These are phyloP conservation scores for Myotis yumanensis DNA, from an alignment of 2,113 vertebrate genomes.

Conservation along the genomic window DNA sequence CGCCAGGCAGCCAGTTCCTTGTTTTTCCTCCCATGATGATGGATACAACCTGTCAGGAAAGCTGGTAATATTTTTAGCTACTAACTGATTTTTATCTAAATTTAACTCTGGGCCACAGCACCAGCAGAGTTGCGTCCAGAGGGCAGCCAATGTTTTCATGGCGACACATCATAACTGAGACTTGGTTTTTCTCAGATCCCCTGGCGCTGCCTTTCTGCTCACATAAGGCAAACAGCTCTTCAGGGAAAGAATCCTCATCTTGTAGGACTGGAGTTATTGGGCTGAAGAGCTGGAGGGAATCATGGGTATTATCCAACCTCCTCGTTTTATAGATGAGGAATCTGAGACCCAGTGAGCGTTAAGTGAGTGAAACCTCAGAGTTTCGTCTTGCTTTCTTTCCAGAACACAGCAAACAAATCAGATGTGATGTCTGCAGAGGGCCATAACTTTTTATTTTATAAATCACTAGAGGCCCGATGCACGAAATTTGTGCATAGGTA, in stretches of 20 bases:
- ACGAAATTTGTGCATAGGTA: too few species aligned
- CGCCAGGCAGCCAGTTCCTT: conserved; percentile 57
- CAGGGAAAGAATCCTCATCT: not conserved
- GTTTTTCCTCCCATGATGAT: conserved; percentile 52
- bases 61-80: conserved; percentile 69
- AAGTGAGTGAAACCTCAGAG: not conserved
- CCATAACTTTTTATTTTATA: not conserved
- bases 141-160: conserved; percentile 63
- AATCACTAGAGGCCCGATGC: not conserved
- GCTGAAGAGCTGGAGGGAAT: not conserved
- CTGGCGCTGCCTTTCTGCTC: not conserved
- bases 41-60: conserved; percentile 61
- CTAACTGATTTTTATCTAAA: conserved; percentile 72
- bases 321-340: not conserved
- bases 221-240: conserved; percentile 3
- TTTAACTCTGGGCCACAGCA: conserved; percentile 65
- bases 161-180: conserved; percentile 47
- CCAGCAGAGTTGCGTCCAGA: conserved; percentile 5
- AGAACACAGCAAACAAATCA: not conserved
- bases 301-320: not conserved
- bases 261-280: not conserved
- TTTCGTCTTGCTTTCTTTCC: not conserved
- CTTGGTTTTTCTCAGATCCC: conserved; percentile 47
- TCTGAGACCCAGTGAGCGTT: not conserved
- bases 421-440: not conserved